Conservation (phyloP, 1,140 invertebrate genomes). For the Stegodyphus dumicola region DNA sequence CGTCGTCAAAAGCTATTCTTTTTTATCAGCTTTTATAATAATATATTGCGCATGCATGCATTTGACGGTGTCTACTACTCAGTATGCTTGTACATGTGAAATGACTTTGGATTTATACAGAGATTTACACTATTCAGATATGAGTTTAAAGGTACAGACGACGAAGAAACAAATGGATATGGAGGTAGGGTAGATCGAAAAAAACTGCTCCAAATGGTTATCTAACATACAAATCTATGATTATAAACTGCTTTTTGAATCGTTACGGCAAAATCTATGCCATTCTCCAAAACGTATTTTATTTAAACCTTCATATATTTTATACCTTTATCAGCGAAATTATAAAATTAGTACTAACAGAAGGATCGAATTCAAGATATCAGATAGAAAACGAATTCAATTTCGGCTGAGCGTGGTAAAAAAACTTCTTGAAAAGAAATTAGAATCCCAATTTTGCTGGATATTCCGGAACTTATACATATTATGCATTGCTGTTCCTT, state of each 20-base stretch:
- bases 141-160: constrained; percentile 3
- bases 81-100: not conserved
- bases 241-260: too few species aligned
- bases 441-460: not conserved
- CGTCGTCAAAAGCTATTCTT: not conserved
- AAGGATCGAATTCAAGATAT: too few species aligned
- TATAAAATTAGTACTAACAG: not conserved
- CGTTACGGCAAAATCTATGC: too few species aligned
- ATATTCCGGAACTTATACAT: too few species aligned
- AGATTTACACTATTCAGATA: constrained; percentile 3
- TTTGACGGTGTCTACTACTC: not conserved
- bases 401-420: not conserved
- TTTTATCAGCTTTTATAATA: not conserved
- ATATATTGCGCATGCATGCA: not conserved
- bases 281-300: not conserved
- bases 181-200: too few species aligned
- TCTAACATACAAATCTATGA: not conserved
- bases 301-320: not conserved
- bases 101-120: not conserved
- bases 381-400: not conserved
- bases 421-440: not conserved
- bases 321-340: not conserved
- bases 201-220: not conserved
- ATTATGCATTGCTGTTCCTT: too few species aligned
- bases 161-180: not conserved